Percentiles rank a stretch among this genome's conserved stretches.
Conservation (phyloP, 2,888 invertebrate genomes). For the Oeneis ivallda region DNA sequence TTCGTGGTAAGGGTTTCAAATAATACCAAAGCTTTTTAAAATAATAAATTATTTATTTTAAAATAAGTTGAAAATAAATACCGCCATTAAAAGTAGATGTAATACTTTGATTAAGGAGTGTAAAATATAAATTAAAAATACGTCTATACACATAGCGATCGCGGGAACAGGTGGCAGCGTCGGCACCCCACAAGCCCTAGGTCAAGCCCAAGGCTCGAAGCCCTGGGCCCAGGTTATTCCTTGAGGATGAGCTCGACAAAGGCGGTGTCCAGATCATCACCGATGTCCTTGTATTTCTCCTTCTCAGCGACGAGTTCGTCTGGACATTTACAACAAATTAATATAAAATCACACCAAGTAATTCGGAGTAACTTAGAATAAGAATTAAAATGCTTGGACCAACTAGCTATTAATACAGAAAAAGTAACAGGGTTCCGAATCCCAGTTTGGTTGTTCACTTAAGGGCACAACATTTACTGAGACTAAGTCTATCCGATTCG, state of each 20-base stretch:
- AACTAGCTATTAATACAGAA: too few relatives aligned
- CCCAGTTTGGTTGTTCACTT: too few relatives aligned
- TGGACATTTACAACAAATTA: slow-evolving; percentile 54
- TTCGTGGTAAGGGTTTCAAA: slow-evolving; percentile 38
- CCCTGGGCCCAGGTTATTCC: slow-evolving; percentile 69
- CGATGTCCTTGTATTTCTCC: slow-evolving; percentile 99
- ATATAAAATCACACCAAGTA: not conserved
- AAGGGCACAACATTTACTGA: too few relatives aligned
- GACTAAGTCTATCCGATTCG: not conserved
- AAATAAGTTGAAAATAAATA: slow-evolving; percentile 78
- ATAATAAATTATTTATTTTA: slow-evolving; percentile 73
- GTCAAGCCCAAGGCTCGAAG: not conserved
- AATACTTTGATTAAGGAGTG: slow-evolving; percentile 76
- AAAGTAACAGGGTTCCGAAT: too few relatives aligned
- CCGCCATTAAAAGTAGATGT: slow-evolving; percentile 74
- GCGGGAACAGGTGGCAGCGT: slow-evolving; percentile 56
- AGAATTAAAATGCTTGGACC: too few relatives aligned
- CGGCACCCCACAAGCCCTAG: slow-evolving; percentile 21
- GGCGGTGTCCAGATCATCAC: slow-evolving; percentile 99
- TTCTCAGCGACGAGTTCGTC: slow-evolving; percentile 98
- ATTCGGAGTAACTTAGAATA: too few relatives aligned
- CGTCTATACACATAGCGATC: slow-evolving; percentile 66
- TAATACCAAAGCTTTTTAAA: slow-evolving; percentile 51
- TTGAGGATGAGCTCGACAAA: slow-evolving; percentile 96
- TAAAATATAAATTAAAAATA: slow-evolving; percentile 75